These are phyloP conservation scores for Menidia menidia DNA, from an alignment of 2,797 vertebrate genomes.

Conservation along the genomic window DNA sequence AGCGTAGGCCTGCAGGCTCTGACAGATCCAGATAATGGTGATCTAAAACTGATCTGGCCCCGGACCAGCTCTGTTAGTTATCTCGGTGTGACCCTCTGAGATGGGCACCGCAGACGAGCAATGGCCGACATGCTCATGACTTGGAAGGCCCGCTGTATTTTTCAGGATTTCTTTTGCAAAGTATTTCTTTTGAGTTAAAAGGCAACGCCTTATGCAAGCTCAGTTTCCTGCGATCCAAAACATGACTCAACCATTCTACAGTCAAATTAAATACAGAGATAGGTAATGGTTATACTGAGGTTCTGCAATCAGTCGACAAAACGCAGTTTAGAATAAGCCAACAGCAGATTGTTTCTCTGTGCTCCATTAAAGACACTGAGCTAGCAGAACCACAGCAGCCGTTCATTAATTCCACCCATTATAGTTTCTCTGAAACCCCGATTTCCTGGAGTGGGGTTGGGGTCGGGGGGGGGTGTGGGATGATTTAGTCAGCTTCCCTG, in stretches of 20 bases:
- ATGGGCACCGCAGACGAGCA: slow-evolving; percentile 43
- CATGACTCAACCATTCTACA: slow-evolving; percentile 39
- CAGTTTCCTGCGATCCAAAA: slow-evolving; percentile 54
- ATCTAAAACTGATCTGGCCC: slow-evolving; percentile 58
- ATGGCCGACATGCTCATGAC: slow-evolving; percentile 49
- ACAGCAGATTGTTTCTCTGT: slow-evolving; percentile 28
- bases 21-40: slow-evolving; percentile 28
- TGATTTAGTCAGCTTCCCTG: slow-evolving; percentile 59
- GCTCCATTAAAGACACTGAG: slow-evolving; percentile 54
- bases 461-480: slow-evolving; percentile 4
- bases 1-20: slow-evolving; percentile 45
- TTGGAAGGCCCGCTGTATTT: slow-evolving; percentile 60
- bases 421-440: slow-evolving; percentile 33
- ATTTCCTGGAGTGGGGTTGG: slow-evolving; percentile 56
- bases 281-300: too few relatives aligned
- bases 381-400: slow-evolving; percentile 46
- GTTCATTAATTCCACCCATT: slow-evolving; percentile 57
- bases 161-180: slow-evolving; percentile 22
- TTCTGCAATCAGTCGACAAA: slow-evolving; percentile 32
- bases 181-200: slow-evolving; percentile 40
- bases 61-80: slow-evolving; percentile 62
- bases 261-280: slow-evolving; percentile 19
- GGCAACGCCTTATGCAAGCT: slow-evolving; percentile 55
- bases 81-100: slow-evolving; percentile 54
- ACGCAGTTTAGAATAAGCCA: slow-evolving; percentile 49